Conservation (phyloP, 2,888 invertebrate genomes). For the Chloroclystis v-ata region DNA sequence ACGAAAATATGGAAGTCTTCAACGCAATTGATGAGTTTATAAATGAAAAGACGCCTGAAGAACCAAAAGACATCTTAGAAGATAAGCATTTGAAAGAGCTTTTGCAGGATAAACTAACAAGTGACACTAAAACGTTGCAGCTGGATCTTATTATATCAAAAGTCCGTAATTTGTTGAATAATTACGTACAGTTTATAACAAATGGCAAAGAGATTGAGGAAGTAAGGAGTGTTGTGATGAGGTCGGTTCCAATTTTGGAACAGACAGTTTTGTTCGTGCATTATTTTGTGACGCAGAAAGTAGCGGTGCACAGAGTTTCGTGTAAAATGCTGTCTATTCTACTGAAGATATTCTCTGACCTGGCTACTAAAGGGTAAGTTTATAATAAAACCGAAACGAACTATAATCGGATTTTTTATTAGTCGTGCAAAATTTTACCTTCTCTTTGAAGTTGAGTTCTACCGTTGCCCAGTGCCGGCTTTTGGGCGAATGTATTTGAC, state of each 20-base stretch:
- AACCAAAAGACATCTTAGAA: slow-evolving; percentile 72
- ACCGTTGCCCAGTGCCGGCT: too few relatives aligned
- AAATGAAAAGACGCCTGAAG: slow-evolving; percentile 52
- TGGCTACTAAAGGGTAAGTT: slow-evolving; percentile 83
- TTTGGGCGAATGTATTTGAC: too few relatives aligned
- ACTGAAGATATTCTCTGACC: slow-evolving; percentile 89
- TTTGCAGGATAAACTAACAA: slow-evolving; percentile 79
- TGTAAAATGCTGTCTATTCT: slow-evolving; percentile 91
- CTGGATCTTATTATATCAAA: slow-evolving; percentile 66
- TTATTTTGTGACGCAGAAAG: slow-evolving; percentile 87
- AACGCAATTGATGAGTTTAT: slow-evolving; percentile 60
- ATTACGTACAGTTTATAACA: slow-evolving; percentile 63
- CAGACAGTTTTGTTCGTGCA: slow-evolving; percentile 87
- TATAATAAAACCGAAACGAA: too few relatives aligned
- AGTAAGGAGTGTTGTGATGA: slow-evolving; percentile 57
- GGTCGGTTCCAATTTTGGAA: slow-evolving; percentile 83
- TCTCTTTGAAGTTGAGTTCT: too few relatives aligned
- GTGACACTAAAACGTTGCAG: slow-evolving; percentile 80
- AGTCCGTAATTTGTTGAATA: slow-evolving; percentile 54
- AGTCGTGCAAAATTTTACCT: too few relatives aligned
- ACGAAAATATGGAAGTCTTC: slow-evolving; percentile 50
- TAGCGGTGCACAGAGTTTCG: slow-evolving; percentile 86
- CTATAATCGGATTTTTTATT: too few relatives aligned
- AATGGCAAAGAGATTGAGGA: slow-evolving; percentile 35
- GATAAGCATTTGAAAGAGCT: slow-evolving; percentile 83